phyloP scores from a whole-genome alignment of 2,888 invertebrate genomes.

The Coremacera marginata region DNA sequence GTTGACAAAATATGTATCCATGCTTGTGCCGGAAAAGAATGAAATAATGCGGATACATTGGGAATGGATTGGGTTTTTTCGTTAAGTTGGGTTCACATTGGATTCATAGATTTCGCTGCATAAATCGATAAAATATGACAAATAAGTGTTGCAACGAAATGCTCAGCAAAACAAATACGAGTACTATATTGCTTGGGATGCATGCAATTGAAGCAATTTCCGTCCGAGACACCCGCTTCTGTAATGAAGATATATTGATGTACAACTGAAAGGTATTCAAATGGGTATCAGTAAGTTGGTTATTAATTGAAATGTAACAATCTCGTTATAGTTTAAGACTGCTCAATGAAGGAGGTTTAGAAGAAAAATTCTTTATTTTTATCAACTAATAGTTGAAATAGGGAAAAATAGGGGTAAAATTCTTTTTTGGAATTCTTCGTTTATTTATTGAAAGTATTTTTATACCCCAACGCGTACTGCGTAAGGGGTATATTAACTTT shows the following conservation, averaged over 20 bases:
- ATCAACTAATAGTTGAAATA: too few species aligned
- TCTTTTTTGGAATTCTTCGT: too few species aligned
- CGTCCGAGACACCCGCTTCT: neutral
- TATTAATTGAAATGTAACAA: too few species aligned
- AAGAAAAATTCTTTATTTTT: too few species aligned
- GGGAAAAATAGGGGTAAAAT: too few species aligned
- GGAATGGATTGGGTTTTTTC: neutral
- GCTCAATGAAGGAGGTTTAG: too few species aligned
- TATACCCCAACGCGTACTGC: too few species aligned
- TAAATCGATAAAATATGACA: slow-evolving; percentile 24
- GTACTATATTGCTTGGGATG: neutral
- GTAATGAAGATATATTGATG: neutral
- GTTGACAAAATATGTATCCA: slow-evolving; percentile 29
- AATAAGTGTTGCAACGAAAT: slow-evolving; percentile 7
- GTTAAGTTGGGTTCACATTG: neutral
- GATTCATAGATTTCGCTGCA: neutral
- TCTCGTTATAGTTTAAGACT: too few species aligned
- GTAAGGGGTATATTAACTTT: too few species aligned
- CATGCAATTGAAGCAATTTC: neutral
- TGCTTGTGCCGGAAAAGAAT: slow-evolving; percentile 21
- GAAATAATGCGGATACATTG: slow-evolving; percentile 13
- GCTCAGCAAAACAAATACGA: neutral
- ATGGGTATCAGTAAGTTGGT: too few species aligned
- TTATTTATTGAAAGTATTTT: too few species aligned
- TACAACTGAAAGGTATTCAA: too few species aligned